Base-by-base conservation (phyloP, 2,888 invertebrate genomes). In the Lamproptera curius region DNA sequence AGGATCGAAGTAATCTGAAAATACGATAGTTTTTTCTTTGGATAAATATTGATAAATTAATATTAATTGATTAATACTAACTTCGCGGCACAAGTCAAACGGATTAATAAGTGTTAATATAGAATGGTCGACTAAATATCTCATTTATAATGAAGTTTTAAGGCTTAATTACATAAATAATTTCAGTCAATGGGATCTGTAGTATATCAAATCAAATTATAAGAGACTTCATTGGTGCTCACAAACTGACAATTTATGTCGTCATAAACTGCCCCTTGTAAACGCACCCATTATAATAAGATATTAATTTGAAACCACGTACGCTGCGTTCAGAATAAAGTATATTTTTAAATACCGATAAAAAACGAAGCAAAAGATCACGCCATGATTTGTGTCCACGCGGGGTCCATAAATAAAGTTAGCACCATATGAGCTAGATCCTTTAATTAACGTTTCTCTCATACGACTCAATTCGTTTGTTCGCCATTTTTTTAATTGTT, bases 361-460 rank as follows among this genome's bases (percentile, higher is more conserved):
- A 40, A 40, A 40, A 37, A 33, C 11, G 2, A 17, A 2, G 9
- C 8, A 9, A 17, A 15, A 15, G 14, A 36, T 33, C n/a, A 36
- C 31, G 10, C 37, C 33, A 47, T 38, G 47, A 38, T 48, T 42
- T 48, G 42, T 39, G 34, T 48, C 48, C 16, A 34, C 6, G 9
- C 23, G 20, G 42, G 15, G 16, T 16, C 38, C 42, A 42, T 48
- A 34, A 44, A 44, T 44, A 44, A 40, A 34, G 28, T 44, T 43
- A 44, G 44, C 43, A 38, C 42, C 14, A 36, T 35, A 20, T 39
- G 26, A 26, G 55, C 61, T 60, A 63, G 61, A 61, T 58, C 51
- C 52, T 52, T 71, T 78, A 78, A 80, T 78, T 76, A 77, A 69
- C 69, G 64, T 68, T 65, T 71, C 72, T 74, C 73, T 67, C 73